Evolutionary conservation across 2,113 vertebrate species (phyloP).

Genomic region (Lonchura striata): DNA sequence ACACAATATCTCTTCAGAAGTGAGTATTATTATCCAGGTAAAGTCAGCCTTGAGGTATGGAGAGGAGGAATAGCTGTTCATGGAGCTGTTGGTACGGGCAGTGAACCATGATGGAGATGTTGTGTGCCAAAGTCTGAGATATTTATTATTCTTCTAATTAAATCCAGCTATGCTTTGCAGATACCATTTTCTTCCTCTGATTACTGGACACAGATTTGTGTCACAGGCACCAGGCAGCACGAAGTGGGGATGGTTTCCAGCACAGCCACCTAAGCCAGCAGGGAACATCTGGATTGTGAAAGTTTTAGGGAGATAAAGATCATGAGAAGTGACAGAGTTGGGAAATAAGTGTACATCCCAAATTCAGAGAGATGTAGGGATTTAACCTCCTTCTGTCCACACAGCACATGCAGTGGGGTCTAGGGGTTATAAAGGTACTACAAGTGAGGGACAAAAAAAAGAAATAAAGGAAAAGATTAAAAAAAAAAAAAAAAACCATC

Average conservation of each 20-base stretch:
- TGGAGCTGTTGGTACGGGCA: background rate
- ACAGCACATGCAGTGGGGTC: background rate
- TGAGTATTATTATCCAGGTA: background rate
- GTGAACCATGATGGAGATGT: background rate
- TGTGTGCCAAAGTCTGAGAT: background rate
- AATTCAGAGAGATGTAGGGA: background rate
- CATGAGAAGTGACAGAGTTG: background rate
- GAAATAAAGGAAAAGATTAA: too few species aligned
- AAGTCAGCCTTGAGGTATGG: background rate
- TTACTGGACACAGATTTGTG: background rate
- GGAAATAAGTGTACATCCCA: background rate
- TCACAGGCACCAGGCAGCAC: background rate
- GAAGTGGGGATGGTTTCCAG: background rate
- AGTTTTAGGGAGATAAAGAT: constrained; percentile 41
- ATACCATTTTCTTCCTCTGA: background rate
- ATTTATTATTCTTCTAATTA: constrained; percentile 19
- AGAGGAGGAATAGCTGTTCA: background rate
- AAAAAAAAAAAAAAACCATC: fast-evolving
- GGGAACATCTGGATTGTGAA: constrained; percentile 48
- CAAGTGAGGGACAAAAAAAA: background rate
- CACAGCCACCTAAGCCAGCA: background rate
- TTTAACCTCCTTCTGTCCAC: background rate
- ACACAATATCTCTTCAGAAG: background rate
- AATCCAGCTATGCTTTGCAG: background rate
- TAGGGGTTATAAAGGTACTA: background rate